phyloP scores from a whole-genome alignment of 2,113 vertebrate species.

The Petromus typicus region DNA sequence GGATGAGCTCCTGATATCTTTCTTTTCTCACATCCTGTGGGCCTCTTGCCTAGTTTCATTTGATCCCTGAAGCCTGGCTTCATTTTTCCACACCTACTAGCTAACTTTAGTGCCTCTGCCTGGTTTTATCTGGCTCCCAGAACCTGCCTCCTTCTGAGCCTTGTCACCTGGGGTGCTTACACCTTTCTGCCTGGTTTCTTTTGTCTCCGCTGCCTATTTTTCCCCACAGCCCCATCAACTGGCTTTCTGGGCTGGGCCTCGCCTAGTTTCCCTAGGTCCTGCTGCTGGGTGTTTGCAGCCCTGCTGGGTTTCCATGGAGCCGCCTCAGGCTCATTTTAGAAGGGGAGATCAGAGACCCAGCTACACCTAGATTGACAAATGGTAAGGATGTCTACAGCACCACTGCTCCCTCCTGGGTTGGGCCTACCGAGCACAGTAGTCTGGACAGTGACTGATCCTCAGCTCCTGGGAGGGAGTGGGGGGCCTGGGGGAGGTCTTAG shows the following conservation, averaged over 20 bases:
- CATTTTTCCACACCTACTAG: slow-evolving; percentile 58
- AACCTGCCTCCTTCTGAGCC: not conserved
- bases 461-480: not conserved
- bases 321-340: not conserved
- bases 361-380: slow-evolving; percentile 51
- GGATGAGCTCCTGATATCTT: slow-evolving; percentile 75
- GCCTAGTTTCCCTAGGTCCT: not conserved
- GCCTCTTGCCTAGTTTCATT: slow-evolving; percentile 70
- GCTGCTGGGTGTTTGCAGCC: not conserved
- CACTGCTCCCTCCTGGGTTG: not conserved
- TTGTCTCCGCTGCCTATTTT: slow-evolving; percentile 1
- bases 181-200: not conserved
- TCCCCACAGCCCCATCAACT: not conserved
- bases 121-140: not conserved
- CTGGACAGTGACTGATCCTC: slow-evolving; percentile 44
- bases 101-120: slow-evolving; percentile 27
- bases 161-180: slow-evolving; percentile 32
- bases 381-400: not conserved
- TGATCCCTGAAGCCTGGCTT: slow-evolving; percentile 60
- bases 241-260: not conserved
- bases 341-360: not conserved
- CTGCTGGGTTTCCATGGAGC: not conserved
- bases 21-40: slow-evolving; percentile 73
- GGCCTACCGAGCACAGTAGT: slow-evolving; percentile 27
- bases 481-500: not conserved